phyloP scores from a whole-genome alignment of 2,888 invertebrate genomes.

The Harpagoxenus sublaevis region DNA sequence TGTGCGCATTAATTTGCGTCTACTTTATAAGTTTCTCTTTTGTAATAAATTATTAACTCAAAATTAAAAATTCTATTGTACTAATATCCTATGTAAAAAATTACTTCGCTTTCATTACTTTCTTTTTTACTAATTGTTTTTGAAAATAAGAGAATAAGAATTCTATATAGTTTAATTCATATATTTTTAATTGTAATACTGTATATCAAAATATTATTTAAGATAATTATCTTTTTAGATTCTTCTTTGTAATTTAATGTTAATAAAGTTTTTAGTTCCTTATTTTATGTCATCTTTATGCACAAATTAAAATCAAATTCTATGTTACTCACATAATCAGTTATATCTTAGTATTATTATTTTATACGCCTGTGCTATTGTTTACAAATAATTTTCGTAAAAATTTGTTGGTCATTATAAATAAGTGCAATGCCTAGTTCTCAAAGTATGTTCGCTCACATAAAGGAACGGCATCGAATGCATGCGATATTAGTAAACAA shows the following conservation, averaged over 20 bases:
- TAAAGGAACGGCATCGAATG: background rate
- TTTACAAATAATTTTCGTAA: background rate
- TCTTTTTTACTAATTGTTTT: background rate
- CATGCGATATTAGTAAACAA: background rate
- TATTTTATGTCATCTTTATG: background rate
- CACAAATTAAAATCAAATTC: background rate
- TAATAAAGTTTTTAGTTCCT: background rate
- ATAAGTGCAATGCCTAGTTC: background rate
- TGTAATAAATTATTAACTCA: background rate
- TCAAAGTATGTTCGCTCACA: background rate
- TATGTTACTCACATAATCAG: background rate
- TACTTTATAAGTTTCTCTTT: background rate
- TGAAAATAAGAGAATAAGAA: background rate
- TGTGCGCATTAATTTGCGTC: background rate
- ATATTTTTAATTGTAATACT: background rate
- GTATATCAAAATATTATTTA: constrained; percentile 1
- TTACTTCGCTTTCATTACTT: background rate
- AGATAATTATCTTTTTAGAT: background rate
- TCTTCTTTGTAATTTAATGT: background rate
- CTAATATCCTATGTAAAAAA: background rate
- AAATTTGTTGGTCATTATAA: background rate
- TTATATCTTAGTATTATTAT: background rate
- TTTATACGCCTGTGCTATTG: background rate
- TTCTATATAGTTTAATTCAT: background rate
- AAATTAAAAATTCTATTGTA: background rate